A percentile compares a stretch with the other conserved stretches of the same genome.
These are phyloP conservation scores for Ecliptopera silaceata DNA, from an alignment of 2,888 invertebrate genomes.

Conservation along the genomic window DNA sequence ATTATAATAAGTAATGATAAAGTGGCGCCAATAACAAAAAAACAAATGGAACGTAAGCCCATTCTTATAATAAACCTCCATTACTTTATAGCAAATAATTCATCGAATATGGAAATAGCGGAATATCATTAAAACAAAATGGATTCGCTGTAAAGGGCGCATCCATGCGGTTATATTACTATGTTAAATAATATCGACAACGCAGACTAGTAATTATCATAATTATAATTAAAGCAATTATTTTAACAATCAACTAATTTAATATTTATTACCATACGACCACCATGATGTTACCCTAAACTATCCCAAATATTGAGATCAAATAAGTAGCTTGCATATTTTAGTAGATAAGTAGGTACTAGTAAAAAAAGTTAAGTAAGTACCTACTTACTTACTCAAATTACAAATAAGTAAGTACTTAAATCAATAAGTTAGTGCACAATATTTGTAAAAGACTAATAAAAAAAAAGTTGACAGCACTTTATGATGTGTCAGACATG, in stretches of 20 bases:
- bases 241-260: constrained; percentile 21
- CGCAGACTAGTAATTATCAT: constrained; percentile 20
- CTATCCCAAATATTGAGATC: too few relatives aligned
- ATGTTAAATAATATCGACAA: not conserved
- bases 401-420: too few relatives aligned
- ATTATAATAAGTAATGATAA: not conserved
- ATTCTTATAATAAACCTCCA: constrained; percentile 3
- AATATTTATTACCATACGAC: constrained; percentile 17
- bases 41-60: not conserved
- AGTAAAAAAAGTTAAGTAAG: too few relatives aligned
- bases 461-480: too few relatives aligned
- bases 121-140: constrained; percentile 18
- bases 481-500: too few relatives aligned
- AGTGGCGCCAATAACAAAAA: not conserved
- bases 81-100: constrained; percentile 14
- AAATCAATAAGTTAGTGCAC: too few relatives aligned
- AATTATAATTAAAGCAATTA: constrained; percentile 31
- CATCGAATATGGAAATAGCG: constrained; percentile 19
- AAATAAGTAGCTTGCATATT: too few relatives aligned
- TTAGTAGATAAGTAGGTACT: too few relatives aligned
- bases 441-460: too few relatives aligned
- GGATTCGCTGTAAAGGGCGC: constrained; percentile 10
- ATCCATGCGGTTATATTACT: constrained; percentile 22
- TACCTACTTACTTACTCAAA: too few relatives aligned
- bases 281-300: not conserved